phyloP scores from a whole-genome alignment of 2,888 invertebrate species.

The Mongoloraphidia duomilia region DNA sequence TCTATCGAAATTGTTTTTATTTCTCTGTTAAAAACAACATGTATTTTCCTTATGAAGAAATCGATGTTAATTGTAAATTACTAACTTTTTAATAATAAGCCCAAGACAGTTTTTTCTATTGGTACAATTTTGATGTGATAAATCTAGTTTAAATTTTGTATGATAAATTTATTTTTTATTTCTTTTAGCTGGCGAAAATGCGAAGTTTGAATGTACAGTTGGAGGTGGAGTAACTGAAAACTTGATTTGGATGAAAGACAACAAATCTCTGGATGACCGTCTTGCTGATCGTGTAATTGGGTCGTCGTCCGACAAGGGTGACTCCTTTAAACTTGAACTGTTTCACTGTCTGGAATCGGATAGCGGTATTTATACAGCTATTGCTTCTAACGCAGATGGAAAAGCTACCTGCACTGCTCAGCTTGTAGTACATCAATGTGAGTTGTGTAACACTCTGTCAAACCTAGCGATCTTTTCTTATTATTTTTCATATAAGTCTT shows the following conservation, averaged over 20 bases:
- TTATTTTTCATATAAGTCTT: too few species aligned
- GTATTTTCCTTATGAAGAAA: too few species aligned
- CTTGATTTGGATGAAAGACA: conserved; percentile 79
- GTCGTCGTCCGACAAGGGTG: conserved; percentile 41
- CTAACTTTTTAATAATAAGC: too few species aligned
- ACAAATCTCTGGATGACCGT: conserved; percentile 61
- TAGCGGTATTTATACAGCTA: conserved; percentile 80
- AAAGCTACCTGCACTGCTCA: conserved; percentile 76
- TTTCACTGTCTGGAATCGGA: conserved; percentile 62
- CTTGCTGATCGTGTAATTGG: conserved; percentile 59
- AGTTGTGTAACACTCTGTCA: conserved; percentile 25
- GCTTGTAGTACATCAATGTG: conserved; percentile 73
- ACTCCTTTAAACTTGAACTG: conserved; percentile 55
- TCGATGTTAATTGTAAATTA: too few species aligned
- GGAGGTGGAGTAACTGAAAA: conserved; percentile 46
- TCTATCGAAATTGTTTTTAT: too few species aligned
- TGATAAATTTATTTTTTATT: not conserved
- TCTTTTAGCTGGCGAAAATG: conserved; percentile 66
- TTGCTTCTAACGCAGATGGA: conserved; percentile 68
- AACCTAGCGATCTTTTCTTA: too few species aligned
- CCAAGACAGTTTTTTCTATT: not conserved
- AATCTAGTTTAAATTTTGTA: not conserved
- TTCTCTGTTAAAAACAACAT: too few species aligned
- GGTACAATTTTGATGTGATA: too few species aligned
- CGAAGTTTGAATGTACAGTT: conserved; percentile 54